Evolutionary conservation across 2,888 invertebrate genomes (phyloP), one percentile per base, ranked within the genome.

Genomic region (Pheosia tremula): DNA sequence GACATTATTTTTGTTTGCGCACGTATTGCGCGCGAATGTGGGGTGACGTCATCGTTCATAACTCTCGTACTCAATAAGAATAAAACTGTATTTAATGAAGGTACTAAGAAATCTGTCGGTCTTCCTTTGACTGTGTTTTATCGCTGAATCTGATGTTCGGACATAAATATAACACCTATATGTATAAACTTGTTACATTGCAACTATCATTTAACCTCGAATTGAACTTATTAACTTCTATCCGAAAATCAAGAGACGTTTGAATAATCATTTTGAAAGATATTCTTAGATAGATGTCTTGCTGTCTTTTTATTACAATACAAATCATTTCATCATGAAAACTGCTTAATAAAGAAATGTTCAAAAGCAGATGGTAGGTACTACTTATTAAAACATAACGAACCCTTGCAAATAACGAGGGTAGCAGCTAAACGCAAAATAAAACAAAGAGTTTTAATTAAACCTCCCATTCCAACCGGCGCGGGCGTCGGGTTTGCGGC

Each of bases 1-100:
- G 66, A 74, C 66, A 74, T 81, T 80, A 82, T 83, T 81, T 83
- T 80, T 80, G 79, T 79, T 79, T 78, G 78, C 78, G 77, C 70
- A 74, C 70, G 74, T 79, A 78, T 77, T 69, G 77, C 76, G 77
- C 74, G 70, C 68, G 68, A 69, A 70, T 66, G 64, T 56, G 41
- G 6, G 59, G 65, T 69, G 71, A 71, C 68, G 70, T 71, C 71
- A 76, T 67, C 69, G 63, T 13, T 52, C 53, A 49, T 59, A 68
- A 61, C 63, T 39, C 41, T 53, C 10, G 5, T 64, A 8, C 39
- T 68, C 63, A 62, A 73, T 66, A 66, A 60, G 38, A 69, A 63
- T 64, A 56, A 61, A 67, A 61, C 58, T 60, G 43, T 67, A 73
- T 73, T 63, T 63, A 64, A 65, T 62, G 63, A 54, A 62, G 24